A percentile compares a stretch with the other conserved stretches of the same genome.
Evolutionary conservation across 2,113 vertebrate species (phyloP).

Genomic region (Vulpes lagopus): DNA sequence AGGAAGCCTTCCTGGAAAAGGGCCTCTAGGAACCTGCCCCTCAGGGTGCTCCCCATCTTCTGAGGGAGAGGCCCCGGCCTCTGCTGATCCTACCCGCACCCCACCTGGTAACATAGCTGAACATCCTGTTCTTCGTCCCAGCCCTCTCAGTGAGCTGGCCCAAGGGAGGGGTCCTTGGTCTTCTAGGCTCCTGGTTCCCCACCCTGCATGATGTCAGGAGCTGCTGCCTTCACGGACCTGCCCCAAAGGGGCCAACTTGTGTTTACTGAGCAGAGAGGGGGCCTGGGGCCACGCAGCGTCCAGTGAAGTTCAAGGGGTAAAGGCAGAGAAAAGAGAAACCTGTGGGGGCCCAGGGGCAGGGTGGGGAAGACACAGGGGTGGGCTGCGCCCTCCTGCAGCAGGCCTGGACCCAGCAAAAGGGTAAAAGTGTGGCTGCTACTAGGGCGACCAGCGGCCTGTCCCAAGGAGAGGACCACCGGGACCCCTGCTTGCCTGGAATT

Average conservation of each 20-base stretch:
- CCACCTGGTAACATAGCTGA: not conserved
- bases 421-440: not conserved
- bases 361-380: not conserved
- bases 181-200: not conserved
- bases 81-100: not conserved
- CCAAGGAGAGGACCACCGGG: not conserved
- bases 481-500: not conserved
- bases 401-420: not conserved
- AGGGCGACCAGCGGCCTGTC: not conserved
- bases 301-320: not conserved
- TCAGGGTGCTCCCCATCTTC: not conserved
- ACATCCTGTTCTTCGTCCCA: not conserved
- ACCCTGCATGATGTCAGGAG: not conserved
- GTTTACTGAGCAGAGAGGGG: not conserved
- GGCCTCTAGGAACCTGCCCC: not conserved
- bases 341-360: rapidly evolving
- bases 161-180: not conserved
- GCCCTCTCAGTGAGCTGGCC: not conserved
- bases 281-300: not conserved
- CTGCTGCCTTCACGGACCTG: not conserved
- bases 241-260: not conserved
- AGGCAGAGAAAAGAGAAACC: not conserved
- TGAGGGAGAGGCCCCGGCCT: not conserved
- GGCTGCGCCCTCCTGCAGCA: not conserved
- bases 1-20: not conserved